Base-by-base conservation (phyloP, 1,140 invertebrate species). In the Schlechtendalia chinensis region DNA sequence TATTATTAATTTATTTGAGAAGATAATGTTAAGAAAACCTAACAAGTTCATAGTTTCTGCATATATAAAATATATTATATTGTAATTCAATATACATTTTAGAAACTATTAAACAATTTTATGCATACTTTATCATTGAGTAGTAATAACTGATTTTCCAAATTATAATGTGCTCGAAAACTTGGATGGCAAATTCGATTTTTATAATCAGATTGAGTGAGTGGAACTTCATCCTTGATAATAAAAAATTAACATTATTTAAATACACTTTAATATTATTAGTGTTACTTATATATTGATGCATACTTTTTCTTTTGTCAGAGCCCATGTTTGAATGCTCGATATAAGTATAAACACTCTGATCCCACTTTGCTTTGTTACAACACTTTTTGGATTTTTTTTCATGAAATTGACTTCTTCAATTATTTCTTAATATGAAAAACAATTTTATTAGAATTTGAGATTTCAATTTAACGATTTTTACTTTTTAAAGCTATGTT, bases 261-360 rank as follows among this genome's bases (percentile, higher is more conserved):
- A 0, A 45, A 75, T 39, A 17, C 12, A 39, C 17, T 45, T 61
- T 19, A 63, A 12, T 22, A 19, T 77, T 1, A 6, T 22, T 14
- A 39, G 3, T 45, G 45, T 39, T 45, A 32, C 10, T 50, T 50
- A 8, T 45, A 77, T 19, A 24, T 11, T 4, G 10, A 32, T 58
- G 39, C 2, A 39, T 61, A 63, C 75, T 19, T 79, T 12, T 17
- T 47, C 61, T 47, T 61, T 79, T 17, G 56, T 58, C 0, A 63
- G 50, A 50, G 75, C 75, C 75, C 75, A 79, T 61, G 75, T 79
- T 79, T 45, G 39, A 61, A 79, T 50, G 61, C 58, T 79, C 45
- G 75, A 79, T 63, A 79, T 79, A 50, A 79, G 75, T 50, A 79
- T 79, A 47, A 79, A 79, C 10, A 79, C 75, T 47, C 75, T 58